phyloP scores from a whole-genome alignment of 2,888 invertebrate species.

The Frankliniella fusca region DNA sequence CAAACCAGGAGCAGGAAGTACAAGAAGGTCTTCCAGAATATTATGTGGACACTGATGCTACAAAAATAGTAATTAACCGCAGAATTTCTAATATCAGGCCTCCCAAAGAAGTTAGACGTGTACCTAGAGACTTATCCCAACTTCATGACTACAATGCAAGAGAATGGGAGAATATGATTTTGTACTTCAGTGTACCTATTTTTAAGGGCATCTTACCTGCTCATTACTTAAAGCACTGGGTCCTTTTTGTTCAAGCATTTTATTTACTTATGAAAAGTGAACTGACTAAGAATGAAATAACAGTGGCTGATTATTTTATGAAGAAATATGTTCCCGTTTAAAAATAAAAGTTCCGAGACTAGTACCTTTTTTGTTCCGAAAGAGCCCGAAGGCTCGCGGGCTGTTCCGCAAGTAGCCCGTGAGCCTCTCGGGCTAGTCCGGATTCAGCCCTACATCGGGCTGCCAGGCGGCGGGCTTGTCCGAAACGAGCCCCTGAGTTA shows the following conservation, averaged over 20 bases:
- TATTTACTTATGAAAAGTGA: background rate
- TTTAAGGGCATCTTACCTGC: background rate
- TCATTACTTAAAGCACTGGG: background rate
- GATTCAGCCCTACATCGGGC: too few species aligned
- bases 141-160: background rate
- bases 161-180: background rate
- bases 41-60: background rate
- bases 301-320: too few species aligned
- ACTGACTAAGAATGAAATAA: background rate
- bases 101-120: background rate
- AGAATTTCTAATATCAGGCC: background rate
- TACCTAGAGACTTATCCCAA: background rate
- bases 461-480: too few species aligned
- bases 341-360: too few species aligned
- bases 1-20: too few species aligned
- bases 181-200: background rate
- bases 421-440: too few species aligned
- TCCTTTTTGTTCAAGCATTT: background rate
- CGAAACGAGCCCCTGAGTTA: too few species aligned
- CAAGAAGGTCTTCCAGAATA: background rate
- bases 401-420: too few species aligned
- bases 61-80: background rate
- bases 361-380: too few species aligned
- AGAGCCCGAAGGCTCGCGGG: too few species aligned
- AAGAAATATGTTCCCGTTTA: too few species aligned